Evolutionary conservation across 2,888 invertebrate genomes (phyloP).

Genomic region (Abrostola triplasia): DNA sequence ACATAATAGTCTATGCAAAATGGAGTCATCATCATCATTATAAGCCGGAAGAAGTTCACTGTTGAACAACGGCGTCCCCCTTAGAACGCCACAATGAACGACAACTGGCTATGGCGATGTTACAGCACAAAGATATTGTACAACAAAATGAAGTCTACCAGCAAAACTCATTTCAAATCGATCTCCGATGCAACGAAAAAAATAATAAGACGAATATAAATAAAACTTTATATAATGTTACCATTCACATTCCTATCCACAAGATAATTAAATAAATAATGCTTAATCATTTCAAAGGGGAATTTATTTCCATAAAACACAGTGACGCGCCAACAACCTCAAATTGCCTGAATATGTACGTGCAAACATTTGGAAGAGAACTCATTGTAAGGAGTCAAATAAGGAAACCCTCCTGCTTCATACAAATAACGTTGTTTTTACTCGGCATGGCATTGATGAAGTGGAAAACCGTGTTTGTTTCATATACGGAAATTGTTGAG

Average conservation of each 20-base stretch:
- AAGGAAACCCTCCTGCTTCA: not conserved
- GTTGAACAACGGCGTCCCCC: too few species aligned
- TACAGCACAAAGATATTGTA: too few species aligned
- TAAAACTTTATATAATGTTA: too few species aligned
- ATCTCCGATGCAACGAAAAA: not conserved
- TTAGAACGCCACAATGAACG: too few species aligned
- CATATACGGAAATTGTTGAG: not conserved
- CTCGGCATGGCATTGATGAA: conserved; percentile 7
- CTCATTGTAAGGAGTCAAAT: conserved; percentile 14
- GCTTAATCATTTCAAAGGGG: conserved; percentile 2
- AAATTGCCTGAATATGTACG: conserved; percentile 32
- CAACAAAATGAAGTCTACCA: too few species aligned
- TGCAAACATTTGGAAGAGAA: conserved; percentile 8
- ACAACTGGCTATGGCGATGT: too few species aligned
- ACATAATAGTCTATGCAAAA: too few species aligned
- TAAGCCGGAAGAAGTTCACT: too few species aligned
- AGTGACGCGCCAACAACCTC: conserved; percentile 21
- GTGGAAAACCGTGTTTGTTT: not conserved
- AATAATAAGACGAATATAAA: too few species aligned
- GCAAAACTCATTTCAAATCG: too few species aligned
- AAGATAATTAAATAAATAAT: conserved; percentile 6
- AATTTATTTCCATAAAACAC: not conserved
- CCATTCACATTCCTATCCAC: conserved; percentile 7
- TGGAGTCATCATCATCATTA: too few species aligned
- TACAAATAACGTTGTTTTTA: not conserved